Percentiles rank a stretch among this genome's conserved stretches.
Conservation (phyloP, 2,113 vertebrate genomes). For the Callipepla californica region DNA sequence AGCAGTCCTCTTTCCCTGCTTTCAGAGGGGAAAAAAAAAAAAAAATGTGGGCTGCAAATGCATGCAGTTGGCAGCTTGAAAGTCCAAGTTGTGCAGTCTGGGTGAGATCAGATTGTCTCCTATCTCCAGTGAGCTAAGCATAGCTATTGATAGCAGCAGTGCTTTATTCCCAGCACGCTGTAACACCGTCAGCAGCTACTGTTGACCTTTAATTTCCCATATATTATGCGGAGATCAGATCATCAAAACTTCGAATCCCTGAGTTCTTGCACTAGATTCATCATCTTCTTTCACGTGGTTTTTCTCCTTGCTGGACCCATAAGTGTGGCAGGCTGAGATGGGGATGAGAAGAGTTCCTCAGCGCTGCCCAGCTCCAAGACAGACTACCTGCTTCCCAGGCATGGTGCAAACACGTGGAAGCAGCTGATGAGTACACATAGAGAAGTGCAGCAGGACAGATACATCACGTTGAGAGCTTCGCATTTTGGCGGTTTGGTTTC, state of each 20-base stretch:
- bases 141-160: neutral
- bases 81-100: neutral
- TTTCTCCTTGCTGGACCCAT: neutral
- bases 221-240: neutral
- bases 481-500: neutral
- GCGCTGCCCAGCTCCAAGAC: neutral
- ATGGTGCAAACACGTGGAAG: neutral
- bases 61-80: neutral
- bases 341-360: neutral
- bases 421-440: neutral
- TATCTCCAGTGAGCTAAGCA: neutral
- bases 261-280: neutral
- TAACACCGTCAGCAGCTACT: conserved; percentile 34
- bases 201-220: conserved; percentile 36
- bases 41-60: neutral
- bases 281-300: neutral
- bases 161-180: conserved; percentile 41
- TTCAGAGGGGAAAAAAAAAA: neutral
- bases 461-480: neutral
- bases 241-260: neutral
- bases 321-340: neutral
- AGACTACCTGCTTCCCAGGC: neutral
- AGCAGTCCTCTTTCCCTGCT: neutral
- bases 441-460: neutral
- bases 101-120: conserved; percentile 46